Percentiles rank a stretch among this genome's conserved stretches.
phyloP scores from a whole-genome alignment of 2,113 vertebrate species.

The Nicator chloris region DNA sequence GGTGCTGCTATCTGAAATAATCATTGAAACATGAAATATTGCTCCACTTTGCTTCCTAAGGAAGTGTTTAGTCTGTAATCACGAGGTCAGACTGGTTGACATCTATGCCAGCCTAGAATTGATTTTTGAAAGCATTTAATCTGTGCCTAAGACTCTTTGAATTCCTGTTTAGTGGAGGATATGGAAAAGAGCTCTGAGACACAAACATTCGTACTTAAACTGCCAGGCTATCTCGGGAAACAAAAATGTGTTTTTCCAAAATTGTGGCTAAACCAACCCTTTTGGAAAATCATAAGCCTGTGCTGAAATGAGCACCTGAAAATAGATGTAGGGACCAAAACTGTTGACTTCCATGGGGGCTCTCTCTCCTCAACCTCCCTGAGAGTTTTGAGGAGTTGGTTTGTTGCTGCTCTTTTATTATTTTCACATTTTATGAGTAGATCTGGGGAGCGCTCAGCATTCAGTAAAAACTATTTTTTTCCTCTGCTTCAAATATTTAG shows the following conservation, averaged over 20 bases:
- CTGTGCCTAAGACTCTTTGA: not conserved
- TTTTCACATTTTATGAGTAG: not conserved
- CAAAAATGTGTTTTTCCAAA: not conserved
- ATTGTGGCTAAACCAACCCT: not conserved
- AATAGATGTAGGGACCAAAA: not conserved
- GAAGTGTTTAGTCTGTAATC: slow-evolving; percentile 11
- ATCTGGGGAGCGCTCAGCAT: not conserved
- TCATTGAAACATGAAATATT: slow-evolving; percentile 13
- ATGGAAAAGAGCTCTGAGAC: not conserved
- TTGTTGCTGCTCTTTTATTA: not conserved
- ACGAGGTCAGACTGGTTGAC: slow-evolving; percentile 33
- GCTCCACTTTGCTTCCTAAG: slow-evolving; percentile 1
- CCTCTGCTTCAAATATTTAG: not conserved
- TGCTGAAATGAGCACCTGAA: not conserved
- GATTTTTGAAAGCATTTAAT: slow-evolving; percentile 45
- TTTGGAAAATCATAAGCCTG: not conserved
- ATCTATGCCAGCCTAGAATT: slow-evolving; percentile 30
- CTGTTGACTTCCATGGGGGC: not conserved
- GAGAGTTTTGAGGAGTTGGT: not conserved
- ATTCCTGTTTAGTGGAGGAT: not conserved
- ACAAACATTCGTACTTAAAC: not conserved
- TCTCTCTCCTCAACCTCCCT: not conserved
- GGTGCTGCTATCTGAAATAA: not conserved
- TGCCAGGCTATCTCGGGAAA: not conserved
- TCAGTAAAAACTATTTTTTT: not conserved